phyloP scores from a whole-genome alignment of 2,888 invertebrate species.

The Rhaphigaster nebulosa region DNA sequence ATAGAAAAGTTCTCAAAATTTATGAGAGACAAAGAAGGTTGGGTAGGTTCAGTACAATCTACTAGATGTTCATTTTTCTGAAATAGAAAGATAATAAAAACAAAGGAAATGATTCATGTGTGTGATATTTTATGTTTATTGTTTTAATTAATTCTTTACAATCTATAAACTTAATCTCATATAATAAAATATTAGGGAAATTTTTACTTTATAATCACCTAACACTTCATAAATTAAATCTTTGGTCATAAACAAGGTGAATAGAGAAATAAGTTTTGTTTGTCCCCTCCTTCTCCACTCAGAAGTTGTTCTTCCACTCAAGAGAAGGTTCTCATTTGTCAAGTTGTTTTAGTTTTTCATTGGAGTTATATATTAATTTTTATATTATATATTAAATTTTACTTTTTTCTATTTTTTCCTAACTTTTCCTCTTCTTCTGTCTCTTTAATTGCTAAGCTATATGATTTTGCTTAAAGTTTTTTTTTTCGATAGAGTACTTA shows the following conservation, averaged over 20 bases:
- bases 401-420: too few species aligned
- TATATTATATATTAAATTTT: too few species aligned
- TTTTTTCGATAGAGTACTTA: background rate
- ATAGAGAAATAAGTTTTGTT: background rate
- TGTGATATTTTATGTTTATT: constrained; percentile 3
- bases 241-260: too few species aligned
- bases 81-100: background rate
- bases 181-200: background rate
- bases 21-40: background rate
- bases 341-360: background rate
- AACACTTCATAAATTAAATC: too few species aligned
- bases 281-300: background rate
- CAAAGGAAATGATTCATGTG: background rate
- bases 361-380: too few species aligned
- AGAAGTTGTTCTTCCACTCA: too few species aligned
- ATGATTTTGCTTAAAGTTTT: background rate
- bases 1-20: constrained; percentile 8
- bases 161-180: background rate
- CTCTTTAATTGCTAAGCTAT: background rate
- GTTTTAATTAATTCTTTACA: background rate
- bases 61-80: background rate
- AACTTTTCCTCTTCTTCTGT: background rate
- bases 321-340: background rate
- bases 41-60: background rate
- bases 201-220: background rate